Percentiles rank a stretch among this genome's conserved stretches.
Conservation (phyloP, 1,140 invertebrate genomes). For the Magallana ariakensis region DNA sequence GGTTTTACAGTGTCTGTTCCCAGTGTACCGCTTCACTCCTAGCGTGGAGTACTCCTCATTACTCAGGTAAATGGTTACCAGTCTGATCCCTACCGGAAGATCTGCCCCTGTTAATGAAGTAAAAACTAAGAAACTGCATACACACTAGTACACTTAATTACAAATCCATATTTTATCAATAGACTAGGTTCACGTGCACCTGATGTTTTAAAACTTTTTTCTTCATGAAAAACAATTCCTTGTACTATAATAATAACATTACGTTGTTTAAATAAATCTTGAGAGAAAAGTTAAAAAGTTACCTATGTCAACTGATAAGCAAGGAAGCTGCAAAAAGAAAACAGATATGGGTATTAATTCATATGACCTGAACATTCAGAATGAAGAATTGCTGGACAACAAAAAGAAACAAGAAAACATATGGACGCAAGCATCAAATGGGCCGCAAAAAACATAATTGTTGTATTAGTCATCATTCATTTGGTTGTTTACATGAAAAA, state of each 20-base stretch:
- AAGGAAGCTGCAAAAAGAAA: constrained; percentile 67
- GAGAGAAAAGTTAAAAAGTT: constrained; percentile 17
- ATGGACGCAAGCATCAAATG: too few relatives aligned
- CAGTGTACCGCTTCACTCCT: constrained; percentile 26
- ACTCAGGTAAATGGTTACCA: constrained; percentile 66
- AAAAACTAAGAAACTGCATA: background rate
- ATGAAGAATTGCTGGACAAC: too few relatives aligned
- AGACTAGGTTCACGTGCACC: too few relatives aligned
- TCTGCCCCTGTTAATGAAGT: constrained; percentile 61
- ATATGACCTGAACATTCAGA: too few relatives aligned
- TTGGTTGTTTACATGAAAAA: too few relatives aligned
- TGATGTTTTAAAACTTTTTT: too few relatives aligned
- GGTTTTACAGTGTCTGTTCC: constrained; percentile 13
- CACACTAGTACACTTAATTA: background rate
- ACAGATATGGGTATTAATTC: background rate
- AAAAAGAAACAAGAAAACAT: too few relatives aligned
- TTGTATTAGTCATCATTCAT: too few relatives aligned
- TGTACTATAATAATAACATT: too few relatives aligned
- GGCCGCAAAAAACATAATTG: too few relatives aligned
- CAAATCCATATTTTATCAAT: too few relatives aligned
- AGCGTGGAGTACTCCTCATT: constrained; percentile 59
- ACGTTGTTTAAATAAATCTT: background rate
- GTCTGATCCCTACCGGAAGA: constrained; percentile 63
- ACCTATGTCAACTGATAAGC: constrained; percentile 65
- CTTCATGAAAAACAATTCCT: too few relatives aligned